These are phyloP conservation scores for Sinonovacula constricta DNA, from an alignment of 1,140 invertebrate species.

Conservation along the genomic window DNA sequence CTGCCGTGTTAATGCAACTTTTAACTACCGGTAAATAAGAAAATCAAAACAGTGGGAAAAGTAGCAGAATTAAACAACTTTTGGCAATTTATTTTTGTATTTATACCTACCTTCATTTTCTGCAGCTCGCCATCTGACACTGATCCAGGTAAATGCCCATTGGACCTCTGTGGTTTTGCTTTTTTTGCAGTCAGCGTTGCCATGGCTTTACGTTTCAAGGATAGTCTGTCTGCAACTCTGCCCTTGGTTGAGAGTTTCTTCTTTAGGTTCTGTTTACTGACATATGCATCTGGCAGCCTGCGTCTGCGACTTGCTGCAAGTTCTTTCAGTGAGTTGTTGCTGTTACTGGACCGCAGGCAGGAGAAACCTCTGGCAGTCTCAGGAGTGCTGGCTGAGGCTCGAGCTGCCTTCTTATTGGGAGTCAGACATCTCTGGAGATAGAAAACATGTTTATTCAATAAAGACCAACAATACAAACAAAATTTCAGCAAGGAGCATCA, in stretches of 20 bases:
- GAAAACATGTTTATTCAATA: no score
- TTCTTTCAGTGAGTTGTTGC: slow-evolving; percentile 28
- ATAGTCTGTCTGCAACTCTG: slow-evolving; percentile 46
- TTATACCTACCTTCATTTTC: slow-evolving; percentile 31
- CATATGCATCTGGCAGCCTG: slow-evolving; percentile 18
- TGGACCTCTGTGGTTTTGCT: no score
- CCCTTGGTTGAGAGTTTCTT: slow-evolving; percentile 28
- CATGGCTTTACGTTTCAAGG: slow-evolving; percentile 57
- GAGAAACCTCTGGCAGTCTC: slow-evolving; percentile 72
- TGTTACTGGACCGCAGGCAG: slow-evolving; percentile 53
- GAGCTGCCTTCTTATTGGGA: slow-evolving; percentile 68
- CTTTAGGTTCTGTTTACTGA: slow-evolving; percentile 12
- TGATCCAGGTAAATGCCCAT: no score
- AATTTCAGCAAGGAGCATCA: no score
- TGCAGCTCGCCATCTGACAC: slow-evolving; percentile 34
- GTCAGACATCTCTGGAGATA: slow-evolving; percentile 51
- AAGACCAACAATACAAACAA: no score
- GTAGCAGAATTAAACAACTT: no score
- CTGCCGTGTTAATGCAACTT: no score
- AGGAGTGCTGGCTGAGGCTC: slow-evolving; percentile 74
- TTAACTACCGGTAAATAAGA: no score
- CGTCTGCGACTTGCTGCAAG: slow-evolving; percentile 29
- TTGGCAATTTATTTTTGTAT: no score
- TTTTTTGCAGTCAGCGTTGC: slow-evolving; percentile 53
- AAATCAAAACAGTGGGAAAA: no score